Conservation (phyloP, 2,113 vertebrate genomes). For the Gnathochromis pfefferi region DNA sequence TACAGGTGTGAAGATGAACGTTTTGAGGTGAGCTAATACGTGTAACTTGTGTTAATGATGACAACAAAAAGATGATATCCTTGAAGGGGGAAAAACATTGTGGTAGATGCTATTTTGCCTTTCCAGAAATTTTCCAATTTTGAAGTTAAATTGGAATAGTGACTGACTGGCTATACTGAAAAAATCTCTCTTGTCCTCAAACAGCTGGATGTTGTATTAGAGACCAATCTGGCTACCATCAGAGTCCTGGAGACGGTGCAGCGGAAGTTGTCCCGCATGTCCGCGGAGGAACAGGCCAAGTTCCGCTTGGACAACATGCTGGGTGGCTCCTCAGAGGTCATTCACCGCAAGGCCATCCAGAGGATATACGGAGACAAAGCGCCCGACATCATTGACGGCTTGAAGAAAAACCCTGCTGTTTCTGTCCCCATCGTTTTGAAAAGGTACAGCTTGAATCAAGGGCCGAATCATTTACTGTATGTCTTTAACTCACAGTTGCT, state of each 20-base stretch:
- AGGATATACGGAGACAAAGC: slow-evolving; percentile 99
- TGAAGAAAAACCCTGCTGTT: slow-evolving; percentile 89
- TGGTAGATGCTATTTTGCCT: not conserved
- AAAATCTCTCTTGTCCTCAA: not conserved
- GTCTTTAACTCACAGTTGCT: not conserved
- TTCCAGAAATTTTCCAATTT: not conserved
- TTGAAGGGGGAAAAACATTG: not conserved
- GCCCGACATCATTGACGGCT: slow-evolving; percentile 89
- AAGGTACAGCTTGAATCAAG: slow-evolving; percentile 69
- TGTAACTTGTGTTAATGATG: not conserved
- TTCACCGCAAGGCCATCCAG: slow-evolving; percentile 96
- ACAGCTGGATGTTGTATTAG: slow-evolving; percentile 94
- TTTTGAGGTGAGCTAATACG: slow-evolving; percentile 80
- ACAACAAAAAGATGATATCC: not conserved
- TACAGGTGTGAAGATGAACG: slow-evolving; percentile 97
- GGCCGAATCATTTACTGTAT: not conserved
- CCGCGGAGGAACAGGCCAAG: slow-evolving; percentile 93
- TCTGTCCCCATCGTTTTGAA: slow-evolving; percentile 95
- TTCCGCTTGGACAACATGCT: slow-evolving; percentile 92
- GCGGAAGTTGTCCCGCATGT: slow-evolving; percentile 93
- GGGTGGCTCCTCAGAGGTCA: slow-evolving; percentile 90
- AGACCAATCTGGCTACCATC: slow-evolving; percentile 95
- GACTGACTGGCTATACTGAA: not conserved
- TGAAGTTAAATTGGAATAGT: not conserved
- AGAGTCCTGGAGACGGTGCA: slow-evolving; percentile 90